Evolutionary conservation across 2,797 vertebrate genomes (phyloP), one percentile per base, ranked within the genome.

Genomic region (Pipistrellus nathusii): DNA sequence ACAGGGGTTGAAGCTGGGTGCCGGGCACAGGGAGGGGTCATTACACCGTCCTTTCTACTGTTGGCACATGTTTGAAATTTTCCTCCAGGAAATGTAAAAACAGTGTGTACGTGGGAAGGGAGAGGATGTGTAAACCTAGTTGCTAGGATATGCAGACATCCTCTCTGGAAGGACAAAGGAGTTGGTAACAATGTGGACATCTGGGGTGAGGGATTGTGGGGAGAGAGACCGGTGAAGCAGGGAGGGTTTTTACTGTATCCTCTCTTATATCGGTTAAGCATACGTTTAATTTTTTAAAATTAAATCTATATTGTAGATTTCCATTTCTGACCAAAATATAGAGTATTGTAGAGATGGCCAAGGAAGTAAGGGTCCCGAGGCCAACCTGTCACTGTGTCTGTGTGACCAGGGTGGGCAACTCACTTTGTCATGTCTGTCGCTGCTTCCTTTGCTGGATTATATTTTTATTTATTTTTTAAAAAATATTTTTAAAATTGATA

Each of bases 1-100:
- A 64, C 27, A 51, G 77, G 13, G 27, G 27, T 10, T 72, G 55
- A 76, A 68, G 27, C 46, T 25, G 8, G 30, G n/a, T 38, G 30
- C 17, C 0, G 23, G 77, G 11, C 62, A 21, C 27, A 8, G 48
- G 14, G 62, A 23, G n/a, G 44, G 25, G 69, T 30, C 41, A 10
- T 38, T 17, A 30, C 1, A 62, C 46, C 15, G 2, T 41, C 41
- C 73, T 62, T 32, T 32, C 57, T 64, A 12, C 53, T 62, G 12
- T 83, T 44, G 66, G 27, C n/a, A 6, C 51, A 53, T 51, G 86
- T 69, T 93, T 71, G 88, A 46, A 57, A 57, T 44, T 93, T 66
- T 85, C 55, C 84, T 91, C 32, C 41, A 93, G 85, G 91, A 88
- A 57, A 87, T 53, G 57, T 55, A 85, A 88, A 93, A 83, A 51